Conservation (phyloP, 2,888 invertebrate species). For the Tetragonisca angustula region DNA sequence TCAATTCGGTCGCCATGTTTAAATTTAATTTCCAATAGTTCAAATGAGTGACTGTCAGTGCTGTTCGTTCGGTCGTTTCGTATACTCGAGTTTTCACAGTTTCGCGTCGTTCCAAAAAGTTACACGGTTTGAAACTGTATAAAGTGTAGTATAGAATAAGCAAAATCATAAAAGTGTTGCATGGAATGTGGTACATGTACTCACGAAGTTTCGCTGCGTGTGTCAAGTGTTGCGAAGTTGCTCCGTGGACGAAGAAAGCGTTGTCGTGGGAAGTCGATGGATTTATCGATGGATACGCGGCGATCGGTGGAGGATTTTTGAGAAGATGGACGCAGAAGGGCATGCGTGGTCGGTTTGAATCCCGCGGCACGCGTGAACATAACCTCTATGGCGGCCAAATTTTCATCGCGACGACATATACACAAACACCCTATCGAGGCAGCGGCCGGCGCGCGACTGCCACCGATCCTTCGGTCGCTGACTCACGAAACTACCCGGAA, state of each 20-base stretch:
- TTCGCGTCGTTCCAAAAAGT: background rate
- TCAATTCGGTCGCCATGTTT: slow-evolving; percentile 15
- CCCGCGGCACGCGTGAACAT: slow-evolving; percentile 68
- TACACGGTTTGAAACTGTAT: background rate
- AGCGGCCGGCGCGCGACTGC: slow-evolving; percentile 83
- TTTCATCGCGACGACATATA: slow-evolving; percentile 66
- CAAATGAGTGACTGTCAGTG: background rate
- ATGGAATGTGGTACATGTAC: background rate
- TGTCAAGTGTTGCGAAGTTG: background rate
- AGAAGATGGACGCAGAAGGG: slow-evolving; percentile 26
- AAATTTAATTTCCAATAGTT: background rate
- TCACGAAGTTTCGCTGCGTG: slow-evolving; percentile 26
- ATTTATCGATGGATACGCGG: slow-evolving; percentile 18
- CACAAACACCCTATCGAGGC: slow-evolving; percentile 78
- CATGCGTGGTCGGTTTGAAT: slow-evolving; percentile 48
- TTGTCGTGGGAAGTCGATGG: background rate
- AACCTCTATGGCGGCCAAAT: slow-evolving; percentile 66
- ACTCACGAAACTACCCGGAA: slow-evolving; percentile 65
- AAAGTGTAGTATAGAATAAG: background rate
- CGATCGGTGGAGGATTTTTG: slow-evolving; percentile 15
- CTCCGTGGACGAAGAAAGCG: background rate
- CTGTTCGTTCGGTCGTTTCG: background rate
- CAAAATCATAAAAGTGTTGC: no score
- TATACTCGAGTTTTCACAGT: background rate
- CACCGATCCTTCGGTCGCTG: slow-evolving; percentile 64